Base-by-base conservation (phyloP, 2,797 vertebrate species). In the Psittacula echo region DNA sequence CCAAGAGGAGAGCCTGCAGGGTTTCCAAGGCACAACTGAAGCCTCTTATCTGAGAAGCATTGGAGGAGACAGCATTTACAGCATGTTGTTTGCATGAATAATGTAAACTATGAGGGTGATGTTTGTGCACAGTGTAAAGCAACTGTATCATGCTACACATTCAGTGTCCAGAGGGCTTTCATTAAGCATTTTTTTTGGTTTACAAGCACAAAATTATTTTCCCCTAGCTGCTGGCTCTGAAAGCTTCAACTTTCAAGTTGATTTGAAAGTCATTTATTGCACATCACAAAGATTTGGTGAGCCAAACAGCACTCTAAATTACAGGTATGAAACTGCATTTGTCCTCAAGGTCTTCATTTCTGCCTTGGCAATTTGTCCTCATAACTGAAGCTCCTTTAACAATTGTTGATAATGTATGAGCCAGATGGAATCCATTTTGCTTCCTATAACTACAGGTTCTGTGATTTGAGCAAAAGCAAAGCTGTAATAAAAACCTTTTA, bases 1-100 rank as follows among this genome's bases (percentile, higher is more conserved):
- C 60, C 74, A 84, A 67, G 41, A 72, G 29, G 70, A 76, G 47
- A 94, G 70, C 29, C 85, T 86, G 42, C 39, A 92, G 91, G 81
- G 64, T 81, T 93, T 91, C 78, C 89, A 37, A 76, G 30, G 82
- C 27, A 48, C 37, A 68, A 48, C 41, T 64, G 74, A 78, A 94
- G 50, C 62, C 44, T 95, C 44, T 13, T 84, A 65, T 86, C 51
- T 22, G 20, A 62, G 65, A 87, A 29, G 48, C 84, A 93, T 66
- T 91, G 37, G 60, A 89, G 78, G 61, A 97, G 89, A 72, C 62
- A 87, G 21, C 66, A 79, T 86, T 96, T 94, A 93, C 70, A 84
- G 75, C 18, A 4, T 82, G 87, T 92, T 92, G 85, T 97, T 94
- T 95, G 77, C 89, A 96, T 96, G 66, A 95, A 96, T 93, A 94